Base-by-base conservation (phyloP, 2,888 invertebrate genomes). In the Orgyia antiqua region DNA sequence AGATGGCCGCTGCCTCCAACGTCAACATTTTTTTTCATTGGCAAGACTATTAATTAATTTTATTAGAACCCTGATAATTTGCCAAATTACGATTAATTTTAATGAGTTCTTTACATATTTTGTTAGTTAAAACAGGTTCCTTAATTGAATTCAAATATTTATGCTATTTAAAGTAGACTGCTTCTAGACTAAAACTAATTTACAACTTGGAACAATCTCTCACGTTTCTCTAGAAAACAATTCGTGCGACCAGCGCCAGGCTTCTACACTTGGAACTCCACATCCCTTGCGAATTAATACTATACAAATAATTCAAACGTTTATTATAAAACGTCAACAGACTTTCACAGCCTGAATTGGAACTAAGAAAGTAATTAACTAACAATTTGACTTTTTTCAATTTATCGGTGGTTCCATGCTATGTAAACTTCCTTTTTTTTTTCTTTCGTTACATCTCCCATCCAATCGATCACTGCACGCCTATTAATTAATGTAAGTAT, bases 181-280 rank as follows among this genome's bases (percentile, higher is more conserved):
- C n/a, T n/a, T n/a, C n/a, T n/a, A n/a, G n/a, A n/a, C n/a, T n/a
- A n/a, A 23, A 10, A 21, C 21, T 21, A 21, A 10, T 15, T 9
- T 23, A 10, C 18, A 49, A 44, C 53, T 58, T 51, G 36, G 41
- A 50, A 57, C 51, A 21, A 51, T 44, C 51, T 48, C 31, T 33
- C 33, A 41, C 25, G 42, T 58, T 59, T 58, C 55, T 48, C 41
- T 39, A 12, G 46, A 57, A 58, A 60, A 63, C 46, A 40, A 61
- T 60, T 50, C 47, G 41, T 60, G 77, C 77, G 76, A 64, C 75
- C 75, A 70, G 75, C 75, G 78, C 75, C 58, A 55, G 38, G 34
- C 42, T 20, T 29, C 33, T 30, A 35, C 35, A 26, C 36, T 23
- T 21, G 24, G 33, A 24, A 39, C 29, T 43, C 24, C 6, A 10